Evolutionary conservation across 2,113 vertebrate species (phyloP), one percentile per base, ranked within the genome.

Genomic region (Psephotus haematonotus): DNA sequence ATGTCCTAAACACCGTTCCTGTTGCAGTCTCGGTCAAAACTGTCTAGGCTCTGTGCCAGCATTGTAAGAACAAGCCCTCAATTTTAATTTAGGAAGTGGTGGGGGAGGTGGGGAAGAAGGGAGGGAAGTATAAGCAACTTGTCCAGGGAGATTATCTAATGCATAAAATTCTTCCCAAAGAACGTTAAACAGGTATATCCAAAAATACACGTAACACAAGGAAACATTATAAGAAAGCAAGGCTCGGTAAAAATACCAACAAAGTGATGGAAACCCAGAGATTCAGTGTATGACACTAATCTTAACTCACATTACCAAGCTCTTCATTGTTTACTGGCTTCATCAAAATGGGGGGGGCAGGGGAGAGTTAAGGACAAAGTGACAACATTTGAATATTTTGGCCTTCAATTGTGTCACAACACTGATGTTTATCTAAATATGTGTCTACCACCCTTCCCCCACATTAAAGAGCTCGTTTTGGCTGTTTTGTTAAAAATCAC

Each of bases 1-100:
- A 82, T 93, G 43, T 94, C 94, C 94, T 94, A 55, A 96, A 87
- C 91, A 86, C 82, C 6, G 7, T 92, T 96, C 88, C 91, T 96
- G 91, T 78, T 89, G 64, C 89, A 95, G 89, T 86, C 87, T 95
- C 3, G 33, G 91, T 93, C 95, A 91, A 95, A 95, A 95, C 89
- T 64, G 92, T 95, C 94, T 91, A 95, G 97, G 94, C 94, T 95
- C 68, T 75, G 37, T 86, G 97, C 96, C 97, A 96, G 88, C 80
- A 97, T 86, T 94, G 85, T 95, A 88, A 92, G 92, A 96, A 95
- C 88, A 95, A 94, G 90, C 8, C 63, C 89, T 88, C 70, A 49
- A 70, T 92, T 95, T 97, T 91, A 89, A 96, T 95, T 94, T 96
- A 93, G 92, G 92, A 96, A 95, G 43, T 3, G 3, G 39, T 7